Conservation (phyloP, 2,113 vertebrate genomes). For the Centropus bengalensis region DNA sequence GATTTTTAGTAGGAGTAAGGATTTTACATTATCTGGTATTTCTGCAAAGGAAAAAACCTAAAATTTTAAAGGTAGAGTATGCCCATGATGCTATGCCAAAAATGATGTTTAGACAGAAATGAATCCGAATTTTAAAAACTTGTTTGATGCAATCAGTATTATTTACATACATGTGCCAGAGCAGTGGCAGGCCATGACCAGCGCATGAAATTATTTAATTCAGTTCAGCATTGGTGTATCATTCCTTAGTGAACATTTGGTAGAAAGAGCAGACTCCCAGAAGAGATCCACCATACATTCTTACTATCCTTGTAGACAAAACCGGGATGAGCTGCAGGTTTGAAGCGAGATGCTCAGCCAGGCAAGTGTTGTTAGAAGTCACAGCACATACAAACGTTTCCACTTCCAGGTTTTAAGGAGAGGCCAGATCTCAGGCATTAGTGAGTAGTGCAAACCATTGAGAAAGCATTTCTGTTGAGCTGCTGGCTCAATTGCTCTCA, state of each 20-base stretch:
- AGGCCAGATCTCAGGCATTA: not conserved
- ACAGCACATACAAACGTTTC: not conserved
- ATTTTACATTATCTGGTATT: not conserved
- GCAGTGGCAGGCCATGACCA: not conserved
- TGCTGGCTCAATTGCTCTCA: rapidly evolving
- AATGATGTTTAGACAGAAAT: not conserved
- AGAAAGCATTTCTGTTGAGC: not conserved
- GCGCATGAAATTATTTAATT: not conserved
- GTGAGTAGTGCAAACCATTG: not conserved
- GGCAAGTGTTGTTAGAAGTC: not conserved
- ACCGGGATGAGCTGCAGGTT: not conserved
- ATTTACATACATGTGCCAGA: not conserved
- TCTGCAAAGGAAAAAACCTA: not conserved
- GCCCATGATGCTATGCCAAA: not conserved
- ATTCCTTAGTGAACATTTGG: not conserved
- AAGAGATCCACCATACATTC: not conserved
- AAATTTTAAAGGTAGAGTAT: not conserved
- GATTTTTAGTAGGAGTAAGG: not conserved
- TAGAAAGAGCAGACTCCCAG: not conserved
- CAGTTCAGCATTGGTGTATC: not conserved
- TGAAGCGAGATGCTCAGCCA: not conserved
- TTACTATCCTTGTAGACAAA: not conserved
- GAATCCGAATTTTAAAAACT: not conserved
- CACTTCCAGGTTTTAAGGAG: not conserved
- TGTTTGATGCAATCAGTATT: not conserved